phyloP scores from a whole-genome alignment of 2,888 invertebrate genomes.

The Venusia cambrica region DNA sequence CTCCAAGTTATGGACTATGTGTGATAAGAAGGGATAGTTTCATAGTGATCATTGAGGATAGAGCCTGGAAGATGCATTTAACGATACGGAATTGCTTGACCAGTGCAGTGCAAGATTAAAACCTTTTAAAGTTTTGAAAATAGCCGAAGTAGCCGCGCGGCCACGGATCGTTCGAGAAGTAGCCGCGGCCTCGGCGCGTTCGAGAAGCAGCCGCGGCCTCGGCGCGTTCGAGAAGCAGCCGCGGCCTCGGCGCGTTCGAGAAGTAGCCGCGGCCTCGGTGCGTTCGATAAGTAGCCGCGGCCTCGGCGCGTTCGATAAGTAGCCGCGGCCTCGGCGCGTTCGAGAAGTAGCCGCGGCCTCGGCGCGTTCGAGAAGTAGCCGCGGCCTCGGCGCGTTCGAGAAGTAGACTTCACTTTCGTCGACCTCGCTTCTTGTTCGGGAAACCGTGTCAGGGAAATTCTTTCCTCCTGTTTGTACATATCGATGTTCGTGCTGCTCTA shows the following conservation, averaged over 20 bases:
- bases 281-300: constrained; percentile 34
- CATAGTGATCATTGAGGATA: background rate
- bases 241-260: too few species aligned
- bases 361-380: too few species aligned
- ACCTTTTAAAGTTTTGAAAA: background rate
- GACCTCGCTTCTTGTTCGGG: constrained; percentile 53
- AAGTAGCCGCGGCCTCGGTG: constrained; percentile 49
- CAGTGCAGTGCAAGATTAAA: too few species aligned
- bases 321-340: too few species aligned
- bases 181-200: too few species aligned
- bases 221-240: too few species aligned
- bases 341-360: too few species aligned
- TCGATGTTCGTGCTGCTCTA: constrained; percentile 47
- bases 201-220: too few species aligned
- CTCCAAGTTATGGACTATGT: constrained; percentile 1
- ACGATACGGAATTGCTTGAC: too few species aligned
- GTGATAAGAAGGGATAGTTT: constrained; percentile 3
- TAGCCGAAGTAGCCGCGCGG: constrained; percentile 9
- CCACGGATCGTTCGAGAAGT: constrained; percentile 60
- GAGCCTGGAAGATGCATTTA: background rate
- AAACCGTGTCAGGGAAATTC: constrained; percentile 69
- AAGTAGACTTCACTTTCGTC: constrained; percentile 45
- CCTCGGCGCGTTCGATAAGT: constrained; percentile 60
- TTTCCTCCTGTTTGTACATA: constrained; percentile 52
- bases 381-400: too few species aligned